Percentiles rank a stretch among this genome's conserved stretches.
phyloP scores from a whole-genome alignment of 2,797 vertebrate species.

The Spinibarbus caldwelli region DNA sequence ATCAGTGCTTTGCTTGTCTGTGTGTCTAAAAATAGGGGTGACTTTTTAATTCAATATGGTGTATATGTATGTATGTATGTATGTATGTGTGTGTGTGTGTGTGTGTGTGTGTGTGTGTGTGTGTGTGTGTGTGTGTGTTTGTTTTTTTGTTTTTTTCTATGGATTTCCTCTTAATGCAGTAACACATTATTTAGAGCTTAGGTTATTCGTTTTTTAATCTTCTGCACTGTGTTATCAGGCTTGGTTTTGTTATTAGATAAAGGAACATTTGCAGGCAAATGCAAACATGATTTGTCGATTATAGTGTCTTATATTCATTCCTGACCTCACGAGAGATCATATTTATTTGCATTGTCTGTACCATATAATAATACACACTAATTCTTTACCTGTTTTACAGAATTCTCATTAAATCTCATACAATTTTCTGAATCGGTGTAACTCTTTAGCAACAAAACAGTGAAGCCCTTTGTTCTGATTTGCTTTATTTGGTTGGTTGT shows the following conservation, averaged over 20 bases:
- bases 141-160: background rate
- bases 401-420: background rate
- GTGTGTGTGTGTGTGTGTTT: background rate
- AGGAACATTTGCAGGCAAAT: conserved; percentile 27
- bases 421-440: background rate
- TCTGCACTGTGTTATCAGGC: background rate
- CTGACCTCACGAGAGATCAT: conserved; percentile 27
- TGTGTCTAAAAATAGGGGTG: background rate
- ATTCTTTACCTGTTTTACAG: background rate
- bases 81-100: background rate
- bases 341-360: conserved; percentile 16
- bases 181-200: background rate
- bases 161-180: background rate
- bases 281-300: conserved; percentile 35
- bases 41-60: background rate
- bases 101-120: background rate
- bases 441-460: background rate
- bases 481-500: background rate
- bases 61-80: too few relatives aligned
- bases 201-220: conserved; percentile 11
- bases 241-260: conserved; percentile 24
- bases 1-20: background rate
- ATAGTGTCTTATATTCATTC: conserved; percentile 31
- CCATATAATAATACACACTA: background rate
- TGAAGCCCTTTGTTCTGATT: background rate